Conservation (phyloP, 2,888 invertebrate species). For the Erpobdella octoculata region DNA sequence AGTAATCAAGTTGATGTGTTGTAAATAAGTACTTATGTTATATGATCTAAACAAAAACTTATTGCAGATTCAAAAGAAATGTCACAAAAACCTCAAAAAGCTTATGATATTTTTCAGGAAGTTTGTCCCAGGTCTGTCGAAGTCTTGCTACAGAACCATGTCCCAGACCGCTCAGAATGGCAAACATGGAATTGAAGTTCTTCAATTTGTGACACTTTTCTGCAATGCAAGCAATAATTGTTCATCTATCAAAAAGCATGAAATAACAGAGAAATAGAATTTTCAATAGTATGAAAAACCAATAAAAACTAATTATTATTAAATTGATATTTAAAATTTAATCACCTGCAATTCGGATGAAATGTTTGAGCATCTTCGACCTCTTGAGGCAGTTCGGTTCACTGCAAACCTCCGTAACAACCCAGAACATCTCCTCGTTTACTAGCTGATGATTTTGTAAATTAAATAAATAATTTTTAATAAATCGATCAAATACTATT, state of each 20-base stretch:
- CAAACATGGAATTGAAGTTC: conserved; percentile 99
- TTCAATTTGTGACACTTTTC: conserved; percentile 95
- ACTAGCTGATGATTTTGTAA: conserved; percentile 60
- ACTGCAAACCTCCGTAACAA: conserved; percentile 89
- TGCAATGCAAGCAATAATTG: conserved; percentile 42
- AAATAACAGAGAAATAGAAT: not conserved
- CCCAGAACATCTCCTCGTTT: conserved; percentile 99
- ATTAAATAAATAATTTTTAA: not conserved
- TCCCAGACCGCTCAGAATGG: conserved; percentile 90
- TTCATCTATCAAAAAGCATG: not conserved
- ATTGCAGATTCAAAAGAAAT: not conserved
- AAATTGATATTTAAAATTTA: not conserved
- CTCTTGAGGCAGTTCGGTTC: conserved; percentile 80
- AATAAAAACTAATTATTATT: not conserved
- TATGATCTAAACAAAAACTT: too few species aligned
- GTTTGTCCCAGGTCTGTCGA: conserved; percentile 89
- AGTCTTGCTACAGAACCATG: conserved; percentile 88
- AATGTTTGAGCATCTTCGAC: conserved; percentile 94
- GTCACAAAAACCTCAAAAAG: conserved; percentile 62
- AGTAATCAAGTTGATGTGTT: too few species aligned
- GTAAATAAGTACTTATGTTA: too few species aligned
- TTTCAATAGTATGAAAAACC: not conserved
- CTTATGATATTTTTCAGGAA: conserved; percentile 83
- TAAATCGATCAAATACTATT: not conserved
- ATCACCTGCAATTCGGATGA: conserved; percentile 81